These are phyloP conservation scores for Urocolius indicus DNA, from an alignment of 2,113 vertebrate genomes.

Conservation along the genomic window DNA sequence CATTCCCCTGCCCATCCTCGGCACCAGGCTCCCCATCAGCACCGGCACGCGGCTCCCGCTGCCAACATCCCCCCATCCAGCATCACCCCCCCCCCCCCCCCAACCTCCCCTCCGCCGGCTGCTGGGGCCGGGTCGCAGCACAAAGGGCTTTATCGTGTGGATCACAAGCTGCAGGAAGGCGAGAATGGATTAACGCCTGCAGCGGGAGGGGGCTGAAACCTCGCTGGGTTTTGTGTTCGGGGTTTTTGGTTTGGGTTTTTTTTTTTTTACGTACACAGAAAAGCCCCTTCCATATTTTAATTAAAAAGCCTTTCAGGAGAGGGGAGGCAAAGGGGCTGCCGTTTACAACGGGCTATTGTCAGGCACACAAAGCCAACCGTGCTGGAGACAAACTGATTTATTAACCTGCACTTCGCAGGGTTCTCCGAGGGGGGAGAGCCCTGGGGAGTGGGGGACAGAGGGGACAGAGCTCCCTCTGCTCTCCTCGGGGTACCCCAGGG, in stretches of 20 bases:
- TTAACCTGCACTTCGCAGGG: background rate
- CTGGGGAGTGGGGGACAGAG: accelerated
- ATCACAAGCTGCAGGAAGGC: background rate
- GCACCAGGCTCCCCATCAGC: background rate
- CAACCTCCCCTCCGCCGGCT: background rate
- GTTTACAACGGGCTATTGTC: constrained; percentile 56
- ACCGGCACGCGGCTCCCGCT: too few relatives aligned
- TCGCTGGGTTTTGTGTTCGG: too few relatives aligned
- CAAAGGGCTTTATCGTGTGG: background rate
- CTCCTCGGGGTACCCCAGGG: accelerated
- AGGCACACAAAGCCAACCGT: constrained; percentile 31
- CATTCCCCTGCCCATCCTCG: background rate
- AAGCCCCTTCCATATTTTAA: constrained; percentile 63
- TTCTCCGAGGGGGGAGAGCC: background rate
- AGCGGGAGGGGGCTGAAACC: background rate
- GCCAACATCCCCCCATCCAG: background rate
- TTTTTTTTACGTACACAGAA: background rate
- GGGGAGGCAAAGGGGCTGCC: constrained; percentile 63
- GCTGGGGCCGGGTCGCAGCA: background rate
- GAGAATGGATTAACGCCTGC: background rate
- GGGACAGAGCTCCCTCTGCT: background rate
- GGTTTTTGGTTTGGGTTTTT: background rate
- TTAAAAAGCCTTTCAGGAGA: constrained; percentile 66
- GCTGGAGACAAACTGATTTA: constrained; percentile 67
- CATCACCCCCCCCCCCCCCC: background rate